These are phyloP conservation scores for Pseudomyrmex sp. DNA, from an alignment of 1,140 invertebrate species.

Conservation along the genomic window DNA sequence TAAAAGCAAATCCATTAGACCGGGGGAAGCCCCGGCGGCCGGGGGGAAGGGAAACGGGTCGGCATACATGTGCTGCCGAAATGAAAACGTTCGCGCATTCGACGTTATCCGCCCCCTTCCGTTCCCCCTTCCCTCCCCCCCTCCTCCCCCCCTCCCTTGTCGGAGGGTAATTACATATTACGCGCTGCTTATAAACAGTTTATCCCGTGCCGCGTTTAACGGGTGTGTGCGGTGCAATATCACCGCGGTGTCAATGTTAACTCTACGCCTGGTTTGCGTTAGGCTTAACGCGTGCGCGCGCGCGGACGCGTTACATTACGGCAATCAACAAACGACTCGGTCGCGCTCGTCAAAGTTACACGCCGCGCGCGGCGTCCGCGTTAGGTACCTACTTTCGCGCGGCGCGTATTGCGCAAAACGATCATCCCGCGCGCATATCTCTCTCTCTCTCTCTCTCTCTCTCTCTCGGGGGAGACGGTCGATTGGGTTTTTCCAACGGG, in stretches of 20 bases:
- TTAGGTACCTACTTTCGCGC: neutral
- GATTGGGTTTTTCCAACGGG: neutral
- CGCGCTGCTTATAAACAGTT: slow-evolving; percentile 53
- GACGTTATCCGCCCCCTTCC: slow-evolving; percentile 44
- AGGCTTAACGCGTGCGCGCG: neutral
- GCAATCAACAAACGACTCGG: neutral
- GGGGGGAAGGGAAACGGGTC: no score
- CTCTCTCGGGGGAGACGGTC: no score
- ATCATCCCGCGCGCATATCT: neutral
- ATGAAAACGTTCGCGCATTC: slow-evolving; percentile 66
- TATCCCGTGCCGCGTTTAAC: slow-evolving; percentile 12
- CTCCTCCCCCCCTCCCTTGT: neutral
- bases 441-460: no score
- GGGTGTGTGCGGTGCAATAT: neutral
- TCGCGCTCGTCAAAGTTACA: neutral
- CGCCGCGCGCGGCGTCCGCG: neutral
- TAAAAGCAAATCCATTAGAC: slow-evolving; percentile 75
- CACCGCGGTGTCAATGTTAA: slow-evolving; percentile 1
- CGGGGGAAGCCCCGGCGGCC: slow-evolving; percentile 17
- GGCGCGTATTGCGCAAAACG: neutral
- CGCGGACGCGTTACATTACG: neutral
- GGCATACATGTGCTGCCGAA: slow-evolving; percentile 58
- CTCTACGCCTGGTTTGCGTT: slow-evolving; percentile 20
- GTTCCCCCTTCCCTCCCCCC: no score
- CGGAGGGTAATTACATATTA: slow-evolving; percentile 55